A percentile compares a stretch with the other conserved stretches of the same genome.
These are phyloP conservation scores for Syngnathus rostellatus DNA, from an alignment of 2,797 vertebrate genomes.

Conservation along the genomic window DNA sequence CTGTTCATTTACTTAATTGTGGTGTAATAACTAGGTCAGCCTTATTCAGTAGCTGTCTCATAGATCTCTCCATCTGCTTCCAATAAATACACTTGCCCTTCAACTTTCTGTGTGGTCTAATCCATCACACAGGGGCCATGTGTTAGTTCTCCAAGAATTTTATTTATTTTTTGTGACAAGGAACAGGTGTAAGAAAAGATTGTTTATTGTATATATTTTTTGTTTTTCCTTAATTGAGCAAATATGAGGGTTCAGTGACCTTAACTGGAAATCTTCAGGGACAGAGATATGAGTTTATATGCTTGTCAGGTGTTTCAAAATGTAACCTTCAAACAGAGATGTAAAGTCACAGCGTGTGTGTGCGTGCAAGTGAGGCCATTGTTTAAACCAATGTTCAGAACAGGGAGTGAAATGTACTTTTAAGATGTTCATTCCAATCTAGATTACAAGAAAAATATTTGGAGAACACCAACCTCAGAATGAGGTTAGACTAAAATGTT, in stretches of 20 bases:
- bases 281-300: not conserved
- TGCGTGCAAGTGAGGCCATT: not conserved
- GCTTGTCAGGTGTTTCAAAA: constrained; percentile 2
- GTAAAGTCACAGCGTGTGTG: not conserved
- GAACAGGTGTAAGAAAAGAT: constrained; percentile 36
- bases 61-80: constrained; percentile 54
- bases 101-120: constrained; percentile 63
- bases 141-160: constrained; percentile 7
- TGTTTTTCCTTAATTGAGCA: not conserved
- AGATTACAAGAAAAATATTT: constrained; percentile 75
- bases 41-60: constrained; percentile 48
- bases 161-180: constrained; percentile 17
- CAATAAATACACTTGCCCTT: constrained; percentile 56
- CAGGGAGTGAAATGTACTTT: constrained; percentile 51
- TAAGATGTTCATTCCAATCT: constrained; percentile 62
- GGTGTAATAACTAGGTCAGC: constrained; percentile 44
- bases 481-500: constrained; percentile 61
- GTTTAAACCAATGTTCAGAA: constrained; percentile 32
- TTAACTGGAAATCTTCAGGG: not conserved
- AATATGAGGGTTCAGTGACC: not conserved
- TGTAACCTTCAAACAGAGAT: not conserved
- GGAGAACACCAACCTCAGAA: constrained; percentile 66
- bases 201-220: not conserved
- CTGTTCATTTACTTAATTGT: constrained; percentile 39
- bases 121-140: constrained; percentile 35